Percentiles rank a stretch among this genome's conserved stretches.
phyloP scores from a whole-genome alignment of 2,797 vertebrate species.

The Phalloptychus januarius region DNA sequence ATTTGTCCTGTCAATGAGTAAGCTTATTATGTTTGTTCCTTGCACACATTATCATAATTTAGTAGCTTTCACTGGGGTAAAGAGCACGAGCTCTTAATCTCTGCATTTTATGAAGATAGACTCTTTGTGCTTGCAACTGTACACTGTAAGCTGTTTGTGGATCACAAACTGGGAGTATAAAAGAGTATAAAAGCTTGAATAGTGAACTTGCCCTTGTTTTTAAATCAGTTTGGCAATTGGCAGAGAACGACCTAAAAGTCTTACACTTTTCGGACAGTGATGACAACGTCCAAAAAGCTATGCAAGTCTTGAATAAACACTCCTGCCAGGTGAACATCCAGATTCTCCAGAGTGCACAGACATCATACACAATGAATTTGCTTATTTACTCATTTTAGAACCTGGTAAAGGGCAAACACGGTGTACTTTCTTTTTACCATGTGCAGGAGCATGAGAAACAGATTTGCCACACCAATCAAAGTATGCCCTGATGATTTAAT shows the following conservation, averaged over 20 bases:
- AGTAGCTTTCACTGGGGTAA: neutral
- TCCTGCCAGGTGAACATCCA: conserved; percentile 67
- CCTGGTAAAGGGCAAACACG: conserved; percentile 46
- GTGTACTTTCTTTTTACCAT: conserved; percentile 27
- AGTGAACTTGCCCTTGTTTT: conserved; percentile 55
- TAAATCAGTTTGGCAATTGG: conserved; percentile 77
- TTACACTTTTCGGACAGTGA: conserved; percentile 53
- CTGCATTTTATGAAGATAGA: neutral
- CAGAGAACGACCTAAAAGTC: conserved; percentile 63
- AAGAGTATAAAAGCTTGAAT: too few species aligned
- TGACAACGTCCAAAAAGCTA: conserved; percentile 57
- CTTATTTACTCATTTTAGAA: conserved; percentile 13
- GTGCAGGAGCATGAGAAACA: conserved; percentile 6
- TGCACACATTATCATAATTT: neutral
- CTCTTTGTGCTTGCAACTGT: neutral
- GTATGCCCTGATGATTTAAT: conserved; percentile 36
- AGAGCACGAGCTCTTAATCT: neutral
- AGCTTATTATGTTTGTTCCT: neutral
- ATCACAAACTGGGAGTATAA: too few species aligned
- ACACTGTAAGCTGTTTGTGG: neutral
- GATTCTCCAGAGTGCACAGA: conserved; percentile 65
- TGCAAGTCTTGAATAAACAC: conserved; percentile 59
- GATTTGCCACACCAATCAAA: too few species aligned
- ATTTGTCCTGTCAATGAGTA: neutral
- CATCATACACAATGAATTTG: conserved; percentile 60